phyloP scores from a whole-genome alignment of 2,797 vertebrate species.

The Geotrypetes seraphini region DNA sequence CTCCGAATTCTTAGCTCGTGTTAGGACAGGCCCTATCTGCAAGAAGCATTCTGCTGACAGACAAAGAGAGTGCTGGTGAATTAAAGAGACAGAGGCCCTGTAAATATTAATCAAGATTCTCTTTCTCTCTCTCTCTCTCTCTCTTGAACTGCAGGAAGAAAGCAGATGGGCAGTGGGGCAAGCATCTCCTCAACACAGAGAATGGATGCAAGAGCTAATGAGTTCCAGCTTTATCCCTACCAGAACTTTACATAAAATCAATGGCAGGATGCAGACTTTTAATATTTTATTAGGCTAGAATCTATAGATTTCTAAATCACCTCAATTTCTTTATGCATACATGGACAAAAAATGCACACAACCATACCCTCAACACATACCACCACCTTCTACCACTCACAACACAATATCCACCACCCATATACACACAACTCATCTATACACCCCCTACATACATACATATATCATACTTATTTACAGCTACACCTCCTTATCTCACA shows the following conservation, averaged over 20 bases:
- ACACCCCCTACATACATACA: too few species aligned
- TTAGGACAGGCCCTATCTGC: slow-evolving; percentile 6
- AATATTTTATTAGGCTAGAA: slow-evolving; percentile 19
- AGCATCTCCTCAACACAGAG: slow-evolving; percentile 5
- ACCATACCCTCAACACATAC: too few species aligned
- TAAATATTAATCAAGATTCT: slow-evolving; percentile 16
- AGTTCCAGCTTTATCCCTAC: slow-evolving; percentile 11
- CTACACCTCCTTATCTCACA: too few species aligned
- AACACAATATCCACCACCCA: too few species aligned
- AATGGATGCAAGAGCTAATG: slow-evolving; percentile 1
- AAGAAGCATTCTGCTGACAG: slow-evolving; percentile 2
- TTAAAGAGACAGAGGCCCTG: slow-evolving; percentile 10
- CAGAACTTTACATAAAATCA: slow-evolving; percentile 23
- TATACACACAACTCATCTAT: too few species aligned
- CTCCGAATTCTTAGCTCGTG: not conserved
- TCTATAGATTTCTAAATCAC: too few species aligned
- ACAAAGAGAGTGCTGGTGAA: slow-evolving; percentile 2
- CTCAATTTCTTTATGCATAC: too few species aligned
- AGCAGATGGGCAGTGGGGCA: slow-evolving; percentile 23
- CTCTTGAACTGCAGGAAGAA: slow-evolving; percentile 6
- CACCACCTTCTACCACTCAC: too few species aligned
- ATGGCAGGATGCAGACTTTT: slow-evolving; percentile 1
- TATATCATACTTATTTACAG: too few species aligned
- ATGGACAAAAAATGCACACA: too few species aligned
- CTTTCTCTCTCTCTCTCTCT: not conserved